Evolutionary conservation across 2,888 invertebrate genomes (phyloP), one percentile per base, ranked within the genome.

Genomic region (Dryocosmus kuriphilus): DNA sequence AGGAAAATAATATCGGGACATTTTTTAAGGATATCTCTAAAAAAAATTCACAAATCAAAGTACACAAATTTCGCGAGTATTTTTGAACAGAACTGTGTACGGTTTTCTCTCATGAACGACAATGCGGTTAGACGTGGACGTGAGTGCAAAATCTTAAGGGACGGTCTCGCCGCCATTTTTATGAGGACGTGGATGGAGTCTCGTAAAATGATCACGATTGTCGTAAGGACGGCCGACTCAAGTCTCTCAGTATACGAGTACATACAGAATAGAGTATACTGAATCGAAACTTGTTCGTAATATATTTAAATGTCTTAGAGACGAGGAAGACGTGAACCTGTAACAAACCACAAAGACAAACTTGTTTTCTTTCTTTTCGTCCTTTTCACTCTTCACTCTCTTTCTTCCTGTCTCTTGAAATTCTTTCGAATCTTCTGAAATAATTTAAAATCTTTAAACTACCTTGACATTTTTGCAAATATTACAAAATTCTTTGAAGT

Each of bases 221-320:
- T 67, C 41, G 41, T 27, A 27, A 41, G 41, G 27, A 27, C 22
- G 24, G 27, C 24, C 38, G n/a, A n/a, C 35, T 30, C 9, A 35
- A 41, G 41, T 41, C 41, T 27, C 41, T 27, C 19, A 6, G 11
- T 30, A 30, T 30, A 14, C 6, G 5, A 61, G 22, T 38, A 27
- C 22, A 24, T 19, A 32, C 6, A 61, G 24, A 30, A 27, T 16
- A 30, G 38, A 22, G n/a, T 38, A 65, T 38, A 67, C 65, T 16
- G 24, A 67, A 67, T 67, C 65, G 65, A 19, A 67, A 67, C 65
- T 67, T 41, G 65, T 67, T 67, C 65, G 65, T 67, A 67, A 67
- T 67, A 41, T 67, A 67, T 67, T 67, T 67, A 67, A 65, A 65
- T 41, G 41, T 65, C 65, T 65, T 35, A 41, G 24, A 67, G 65